phyloP scores from a whole-genome alignment of 2,888 invertebrate genomes.

The Catocala sponsa region DNA sequence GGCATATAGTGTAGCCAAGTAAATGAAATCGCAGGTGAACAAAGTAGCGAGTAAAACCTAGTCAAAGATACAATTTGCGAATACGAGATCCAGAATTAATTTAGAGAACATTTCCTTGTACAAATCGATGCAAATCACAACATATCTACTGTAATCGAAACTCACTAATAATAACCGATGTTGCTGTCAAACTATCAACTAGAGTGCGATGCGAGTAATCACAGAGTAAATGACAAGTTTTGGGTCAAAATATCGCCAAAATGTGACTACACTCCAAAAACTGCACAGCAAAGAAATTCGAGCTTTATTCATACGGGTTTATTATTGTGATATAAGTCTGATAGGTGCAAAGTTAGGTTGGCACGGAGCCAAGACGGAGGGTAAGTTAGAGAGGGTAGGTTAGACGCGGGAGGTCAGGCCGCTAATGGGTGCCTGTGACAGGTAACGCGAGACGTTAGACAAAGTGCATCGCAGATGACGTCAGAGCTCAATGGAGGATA shows the following conservation, averaged over 20 bases:
- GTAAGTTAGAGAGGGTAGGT: slow-evolving; percentile 76
- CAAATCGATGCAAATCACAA: slow-evolving; percentile 58
- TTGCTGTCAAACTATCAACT: slow-evolving; percentile 71
- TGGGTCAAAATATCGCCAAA: slow-evolving; percentile 68
- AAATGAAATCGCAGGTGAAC: too few relatives aligned
- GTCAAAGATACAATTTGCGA: too few relatives aligned
- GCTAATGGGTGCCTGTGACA: slow-evolving; percentile 84
- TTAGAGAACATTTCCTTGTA: slow-evolving; percentile 1
- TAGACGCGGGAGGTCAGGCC: slow-evolving; percentile 76
- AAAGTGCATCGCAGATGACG: slow-evolving; percentile 80
- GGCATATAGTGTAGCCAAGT: too few relatives aligned
- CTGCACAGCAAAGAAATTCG: slow-evolving; percentile 47
- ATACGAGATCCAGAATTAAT: too few relatives aligned
- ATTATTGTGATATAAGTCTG: slow-evolving; percentile 44
- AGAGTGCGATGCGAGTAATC: slow-evolving; percentile 73
- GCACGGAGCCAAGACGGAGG: slow-evolving; percentile 71
- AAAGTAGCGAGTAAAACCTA: too few relatives aligned
- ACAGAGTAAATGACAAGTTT: slow-evolving; percentile 83
- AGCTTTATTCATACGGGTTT: slow-evolving; percentile 55
- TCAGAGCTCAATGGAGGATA: slow-evolving; percentile 50
- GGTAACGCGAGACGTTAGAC: slow-evolving; percentile 82
- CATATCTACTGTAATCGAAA: slow-evolving; percentile 63
- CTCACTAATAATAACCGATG: slow-evolving; percentile 74
- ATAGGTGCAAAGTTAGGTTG: slow-evolving; percentile 61
- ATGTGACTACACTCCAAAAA: slow-evolving; percentile 34